Percentiles rank a stretch among this genome's conserved stretches.
These are phyloP conservation scores for Climacteris rufus DNA, from an alignment of 2,113 vertebrate genomes.

Conservation along the genomic window DNA sequence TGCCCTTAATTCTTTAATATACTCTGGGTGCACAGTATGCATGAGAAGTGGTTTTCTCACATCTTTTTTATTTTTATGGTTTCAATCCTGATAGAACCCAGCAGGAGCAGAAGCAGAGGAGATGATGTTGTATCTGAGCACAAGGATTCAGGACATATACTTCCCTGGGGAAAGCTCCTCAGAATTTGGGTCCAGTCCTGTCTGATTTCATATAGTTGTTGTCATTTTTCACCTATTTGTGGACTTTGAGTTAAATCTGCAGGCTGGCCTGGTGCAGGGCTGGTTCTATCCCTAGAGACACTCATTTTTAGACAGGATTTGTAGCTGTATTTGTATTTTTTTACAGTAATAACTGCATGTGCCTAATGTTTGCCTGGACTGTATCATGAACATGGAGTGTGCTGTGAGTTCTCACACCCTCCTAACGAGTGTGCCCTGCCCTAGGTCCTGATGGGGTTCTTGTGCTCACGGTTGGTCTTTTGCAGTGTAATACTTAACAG, in stretches of 20 bases:
- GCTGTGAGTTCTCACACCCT: background rate
- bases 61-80: background rate
- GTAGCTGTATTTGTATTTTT: background rate
- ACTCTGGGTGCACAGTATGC: background rate
- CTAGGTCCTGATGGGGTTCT: background rate
- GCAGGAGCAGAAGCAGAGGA: background rate
- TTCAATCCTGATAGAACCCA: background rate
- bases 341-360: background rate
- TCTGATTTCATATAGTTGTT: background rate
- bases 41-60: background rate
- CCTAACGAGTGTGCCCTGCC: rapidly evolving
- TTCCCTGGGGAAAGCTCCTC: background rate
- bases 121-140: background rate
- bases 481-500: background rate
- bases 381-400: background rate
- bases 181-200: background rate
- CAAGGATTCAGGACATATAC: background rate
- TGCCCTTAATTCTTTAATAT: background rate
- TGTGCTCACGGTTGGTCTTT: background rate
- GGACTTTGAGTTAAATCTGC: background rate
- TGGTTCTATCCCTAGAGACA: background rate
- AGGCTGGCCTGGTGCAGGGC: background rate
- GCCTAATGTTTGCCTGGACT: background rate
- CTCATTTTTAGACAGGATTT: background rate
- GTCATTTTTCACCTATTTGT: background rate